A percentile compares a stretch with the other conserved stretches of the same genome.
phyloP scores from a whole-genome alignment of 2,113 vertebrate species.

The human region DNA sequence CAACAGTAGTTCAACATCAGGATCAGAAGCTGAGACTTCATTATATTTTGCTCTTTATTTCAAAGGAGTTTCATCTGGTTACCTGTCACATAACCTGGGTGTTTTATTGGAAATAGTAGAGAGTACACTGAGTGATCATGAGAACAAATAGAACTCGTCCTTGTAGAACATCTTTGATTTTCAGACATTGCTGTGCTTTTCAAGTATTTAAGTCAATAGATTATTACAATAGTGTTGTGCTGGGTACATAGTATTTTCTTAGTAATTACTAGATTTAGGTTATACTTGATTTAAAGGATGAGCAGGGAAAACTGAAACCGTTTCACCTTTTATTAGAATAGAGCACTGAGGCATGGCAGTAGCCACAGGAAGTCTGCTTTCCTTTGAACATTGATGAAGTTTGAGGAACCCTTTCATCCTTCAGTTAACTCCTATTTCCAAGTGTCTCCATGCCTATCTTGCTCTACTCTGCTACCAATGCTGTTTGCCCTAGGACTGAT shows the following conservation, averaged over 20 bases:
- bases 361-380: background rate
- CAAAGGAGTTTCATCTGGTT: conserved; percentile 13
- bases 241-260: background rate
- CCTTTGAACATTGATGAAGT: background rate
- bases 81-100: background rate
- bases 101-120: background rate
- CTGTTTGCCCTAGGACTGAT: background rate
- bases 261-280: background rate
- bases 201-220: background rate
- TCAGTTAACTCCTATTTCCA: background rate
- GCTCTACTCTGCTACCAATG: background rate
- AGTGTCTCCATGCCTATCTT: background rate
- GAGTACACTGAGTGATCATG: background rate
- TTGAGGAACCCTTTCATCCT: background rate
- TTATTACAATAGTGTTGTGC: background rate
- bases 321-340: background rate
- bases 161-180: background rate
- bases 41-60: conserved; percentile 9
- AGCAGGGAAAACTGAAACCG: background rate
- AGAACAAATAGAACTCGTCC: background rate
- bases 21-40: background rate
- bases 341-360: background rate
- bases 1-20: background rate
- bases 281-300: background rate
- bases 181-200: conserved; percentile 1